Conservation (phyloP, 2,113 vertebrate species). For the Melospiza georgiana region DNA sequence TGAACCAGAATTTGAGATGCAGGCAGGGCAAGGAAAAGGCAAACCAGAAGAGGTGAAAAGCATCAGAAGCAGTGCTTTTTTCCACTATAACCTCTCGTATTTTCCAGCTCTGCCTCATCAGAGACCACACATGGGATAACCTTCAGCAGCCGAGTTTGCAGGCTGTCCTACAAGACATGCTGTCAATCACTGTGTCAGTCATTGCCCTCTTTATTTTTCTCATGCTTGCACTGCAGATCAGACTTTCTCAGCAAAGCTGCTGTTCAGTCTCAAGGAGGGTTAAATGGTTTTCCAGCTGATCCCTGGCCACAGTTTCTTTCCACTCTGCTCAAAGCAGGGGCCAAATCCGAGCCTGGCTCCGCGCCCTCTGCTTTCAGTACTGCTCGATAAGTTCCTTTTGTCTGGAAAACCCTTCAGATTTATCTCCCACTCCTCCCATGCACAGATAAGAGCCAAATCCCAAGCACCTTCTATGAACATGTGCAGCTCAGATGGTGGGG, state of each 20-base stretch:
- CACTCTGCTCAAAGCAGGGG: not conserved
- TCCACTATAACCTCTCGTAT: not conserved
- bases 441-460: slow-evolving; percentile 21
- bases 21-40: not conserved
- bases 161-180: not conserved
- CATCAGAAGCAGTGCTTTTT: not conserved
- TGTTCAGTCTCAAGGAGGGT: not conserved
- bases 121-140: not conserved
- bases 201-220: not conserved
- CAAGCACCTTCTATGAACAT: not conserved
- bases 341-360: slow-evolving; percentile 1
- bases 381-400: not conserved
- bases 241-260: not conserved
- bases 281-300: slow-evolving; percentile 55
- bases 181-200: not conserved
- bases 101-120: not conserved
- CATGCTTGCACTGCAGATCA: not conserved
- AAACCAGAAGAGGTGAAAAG: not conserved
- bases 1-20: not conserved
- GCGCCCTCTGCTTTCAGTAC: not conserved
- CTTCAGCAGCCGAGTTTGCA: not conserved
- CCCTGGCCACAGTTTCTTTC: slow-evolving; percentile 17
- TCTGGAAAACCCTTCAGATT: slow-evolving; percentile 41
- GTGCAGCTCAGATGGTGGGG: not conserved
- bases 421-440: not conserved